Evolutionary conservation across 2,888 invertebrate genomes (phyloP).

Genomic region (Saturnia japonica): DNA sequence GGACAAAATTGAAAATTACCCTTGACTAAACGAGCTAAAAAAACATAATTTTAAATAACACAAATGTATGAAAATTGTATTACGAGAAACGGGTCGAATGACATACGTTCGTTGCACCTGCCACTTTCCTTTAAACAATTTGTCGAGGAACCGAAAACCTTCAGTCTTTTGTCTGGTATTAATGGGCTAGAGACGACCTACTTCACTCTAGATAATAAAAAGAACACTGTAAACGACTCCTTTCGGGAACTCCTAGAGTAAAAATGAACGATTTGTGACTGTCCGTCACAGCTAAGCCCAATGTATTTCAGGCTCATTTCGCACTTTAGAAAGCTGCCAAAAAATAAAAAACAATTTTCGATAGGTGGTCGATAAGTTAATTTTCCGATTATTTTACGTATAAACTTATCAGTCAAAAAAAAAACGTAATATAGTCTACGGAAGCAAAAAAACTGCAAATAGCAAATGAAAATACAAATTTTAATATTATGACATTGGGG

Average conservation of each 20-base stretch:
- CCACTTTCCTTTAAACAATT: conserved; percentile 42
- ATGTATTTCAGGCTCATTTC: conserved; percentile 21
- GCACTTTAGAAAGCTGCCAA: conserved; percentile 18
- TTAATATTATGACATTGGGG: no score
- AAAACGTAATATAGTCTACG: neutral
- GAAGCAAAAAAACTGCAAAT: neutral
- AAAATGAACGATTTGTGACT: conserved; percentile 50
- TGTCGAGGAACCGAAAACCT: conserved; percentile 50
- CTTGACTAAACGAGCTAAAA: no score
- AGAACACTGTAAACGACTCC: conserved; percentile 54
- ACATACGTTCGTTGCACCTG: conserved; percentile 6
- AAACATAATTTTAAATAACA: neutral
- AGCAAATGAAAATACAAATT: neutral
- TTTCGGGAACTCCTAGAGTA: conserved; percentile 43
- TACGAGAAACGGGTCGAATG: neutral
- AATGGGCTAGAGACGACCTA: conserved; percentile 48
- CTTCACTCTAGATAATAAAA: conserved; percentile 53
- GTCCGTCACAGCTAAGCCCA: conserved; percentile 35
- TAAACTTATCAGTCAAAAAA: neutral
- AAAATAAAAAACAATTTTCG: conserved; percentile 21
- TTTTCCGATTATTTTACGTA: neutral
- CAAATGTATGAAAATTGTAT: neutral
- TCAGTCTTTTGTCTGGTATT: conserved; percentile 53
- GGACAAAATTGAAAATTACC: no score
- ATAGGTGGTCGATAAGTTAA: conserved; percentile 10